A percentile compares a stretch with the other conserved stretches of the same genome.
Evolutionary conservation across 1,140 invertebrate genomes (phyloP).

Genomic region (Zaprionus taronus): DNA sequence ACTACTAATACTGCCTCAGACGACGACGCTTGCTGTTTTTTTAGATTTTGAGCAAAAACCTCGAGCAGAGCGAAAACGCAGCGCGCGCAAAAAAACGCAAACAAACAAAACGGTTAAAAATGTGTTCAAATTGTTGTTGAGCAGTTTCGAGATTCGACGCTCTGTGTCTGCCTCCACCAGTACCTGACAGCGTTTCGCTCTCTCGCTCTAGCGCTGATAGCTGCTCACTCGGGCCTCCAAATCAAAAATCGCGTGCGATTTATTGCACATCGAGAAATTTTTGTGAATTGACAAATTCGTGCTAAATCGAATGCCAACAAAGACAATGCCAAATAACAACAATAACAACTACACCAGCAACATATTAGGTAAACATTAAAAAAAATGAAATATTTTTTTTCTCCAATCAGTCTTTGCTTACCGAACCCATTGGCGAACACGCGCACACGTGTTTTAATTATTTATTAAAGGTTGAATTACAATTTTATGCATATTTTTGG

Average conservation of each 20-base stretch:
- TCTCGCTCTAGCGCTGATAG: slow-evolving; percentile 35
- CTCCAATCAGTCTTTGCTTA: slow-evolving; percentile 8
- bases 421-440: slow-evolving; percentile 11
- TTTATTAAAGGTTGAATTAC: slow-evolving; percentile 11
- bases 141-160: slow-evolving; percentile 37
- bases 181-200: slow-evolving; percentile 22
- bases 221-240: slow-evolving; percentile 26
- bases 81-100: slow-evolving; percentile 34
- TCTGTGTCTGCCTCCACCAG: slow-evolving; percentile 1
- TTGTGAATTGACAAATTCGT: slow-evolving; percentile 59
- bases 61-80: slow-evolving; percentile 49
- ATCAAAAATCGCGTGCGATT: slow-evolving; percentile 69
- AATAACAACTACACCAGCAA: slow-evolving; percentile 7
- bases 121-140: slow-evolving; percentile 69
- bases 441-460: slow-evolving; percentile 26
- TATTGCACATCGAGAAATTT: slow-evolving; percentile 36
- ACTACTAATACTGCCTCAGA: slow-evolving; percentile 3
- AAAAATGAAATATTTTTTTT: slow-evolving; percentile 9
- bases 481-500: slow-evolving; percentile 20
- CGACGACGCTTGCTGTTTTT: slow-evolving; percentile 2
- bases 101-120: slow-evolving; percentile 67
- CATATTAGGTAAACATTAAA: slow-evolving; percentile 27
- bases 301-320: slow-evolving; percentile 68
- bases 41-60: slow-evolving; percentile 57
- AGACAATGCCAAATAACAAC: slow-evolving; percentile 18